Base-by-base conservation (phyloP, 2,113 vertebrate genomes). In the Ranitomeya imitator region DNA sequence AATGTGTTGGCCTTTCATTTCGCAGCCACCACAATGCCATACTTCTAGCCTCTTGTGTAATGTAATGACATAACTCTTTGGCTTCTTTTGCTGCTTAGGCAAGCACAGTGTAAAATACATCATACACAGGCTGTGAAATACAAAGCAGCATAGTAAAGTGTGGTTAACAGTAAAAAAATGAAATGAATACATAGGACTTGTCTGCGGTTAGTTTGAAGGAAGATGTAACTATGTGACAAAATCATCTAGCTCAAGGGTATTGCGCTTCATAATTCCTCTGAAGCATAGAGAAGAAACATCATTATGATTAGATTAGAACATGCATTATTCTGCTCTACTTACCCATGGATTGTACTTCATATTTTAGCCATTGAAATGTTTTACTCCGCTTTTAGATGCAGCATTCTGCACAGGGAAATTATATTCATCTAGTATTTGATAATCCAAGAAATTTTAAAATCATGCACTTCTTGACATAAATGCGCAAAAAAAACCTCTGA, bases 1-100 rank as follows among this genome's bases (percentile, higher is more conserved):
- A 77, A 86, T 86, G 85, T 54, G 54, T 85, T 86, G 85, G 73
- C 85, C 85, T 86, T 85, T 45, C 37, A 63, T 77, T 76, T 67
- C 0, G 1, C 54, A 76, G 55, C 16, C 54, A 59, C 52, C 83
- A 85, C 67, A 23, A 85, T 73, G 54, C 51, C n/a, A 37, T 11
- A 51, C 73, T 77, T 23, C 0, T 4, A 51, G 76, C 60, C 60
- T 69, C 71, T 67, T 31, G 37, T 54, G n/a, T 79, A 79, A 86
- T 79, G 45, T 65, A 37, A 31, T 79, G 55, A 51, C 57, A 86
- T 79, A 52, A 79, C 21, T 67, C 61, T 67, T 63, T 3, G 16
- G 37, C 18, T 83, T 83, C 61, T 65, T 83, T 54, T 52, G 19
- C n/a, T 84, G 21, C 63, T 71, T 54, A 26, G 63, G 71, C 31